Base-by-base conservation (phyloP, 1,140 invertebrate genomes). In the Heliconius melpomene region DNA sequence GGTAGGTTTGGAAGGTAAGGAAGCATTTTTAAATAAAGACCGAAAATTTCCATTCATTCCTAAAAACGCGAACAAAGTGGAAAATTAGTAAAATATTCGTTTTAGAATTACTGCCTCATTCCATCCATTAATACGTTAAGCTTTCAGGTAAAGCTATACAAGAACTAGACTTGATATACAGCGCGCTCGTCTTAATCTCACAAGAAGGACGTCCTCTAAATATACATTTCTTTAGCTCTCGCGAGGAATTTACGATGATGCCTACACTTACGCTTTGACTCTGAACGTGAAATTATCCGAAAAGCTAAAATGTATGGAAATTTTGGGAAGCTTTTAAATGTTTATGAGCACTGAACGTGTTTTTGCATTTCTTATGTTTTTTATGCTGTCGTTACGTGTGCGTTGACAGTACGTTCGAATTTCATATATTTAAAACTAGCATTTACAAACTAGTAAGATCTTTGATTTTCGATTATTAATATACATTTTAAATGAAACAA, bases 191-290 rank as follows among this genome's bases (percentile, higher is more conserved):
- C 60, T 66, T 66, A 66, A 66, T 66, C 60, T 66, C 23, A 29
- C 60, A 66, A 66, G 60, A 66, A 66, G 60, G 60, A 66, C 26
- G 13, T 66, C 20, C 60, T 23, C 57, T 66, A 66, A 66, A 66
- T 66, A 66, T 66, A 66, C 60, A 66, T 66, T 66, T 66, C 60
- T 66, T 66, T 13, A 16, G 60, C 26, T 29, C 57, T 60, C 60
- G 60, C 60, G 26, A 66, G 13, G 60, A 66, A 66, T 66, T 66
- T 66, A 66, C 60, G 60, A 66, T 66, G 60, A 66, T 66, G 60
- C 60, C 60, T 66, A 66, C 60, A 29, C 26, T 66, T 66, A 66
- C 60, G 60, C 60, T 66, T 66, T 66, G 60, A 66, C 60, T 66
- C 60, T 9, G 60, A 66, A 66, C 26, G 26, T 29, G 13, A 66